phyloP scores from a whole-genome alignment of 2,797 vertebrate species.

The Amniataba percoides region DNA sequence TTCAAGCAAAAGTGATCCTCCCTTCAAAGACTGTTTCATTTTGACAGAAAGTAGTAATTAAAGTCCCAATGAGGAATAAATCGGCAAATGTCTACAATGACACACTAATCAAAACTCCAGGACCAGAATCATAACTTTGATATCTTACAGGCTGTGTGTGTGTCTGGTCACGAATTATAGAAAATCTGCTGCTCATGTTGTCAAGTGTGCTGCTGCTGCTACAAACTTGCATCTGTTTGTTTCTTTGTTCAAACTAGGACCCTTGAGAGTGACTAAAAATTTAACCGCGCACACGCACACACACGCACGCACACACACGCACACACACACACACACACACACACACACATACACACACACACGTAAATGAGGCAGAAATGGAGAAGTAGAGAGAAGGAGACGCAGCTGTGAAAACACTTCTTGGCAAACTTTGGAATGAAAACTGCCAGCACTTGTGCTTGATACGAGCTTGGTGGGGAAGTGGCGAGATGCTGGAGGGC shows the following conservation, averaged over 20 bases:
- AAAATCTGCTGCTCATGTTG: neutral
- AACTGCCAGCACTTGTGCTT: slow-evolving; percentile 33
- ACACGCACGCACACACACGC: slow-evolving; percentile 1
- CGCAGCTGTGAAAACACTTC: slow-evolving; percentile 50
- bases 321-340: too few relatives aligned
- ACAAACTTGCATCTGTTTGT: neutral
- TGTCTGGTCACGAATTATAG: neutral
- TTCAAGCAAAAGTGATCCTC: neutral
- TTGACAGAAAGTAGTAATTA: neutral
- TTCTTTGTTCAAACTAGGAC: neutral
- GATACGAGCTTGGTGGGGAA: slow-evolving; percentile 23
- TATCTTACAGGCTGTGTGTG: neutral
- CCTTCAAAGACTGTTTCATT: neutral
- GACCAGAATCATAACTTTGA: neutral
- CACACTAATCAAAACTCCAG: neutral
- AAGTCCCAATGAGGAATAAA: neutral
- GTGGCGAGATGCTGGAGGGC: slow-evolving; percentile 29
- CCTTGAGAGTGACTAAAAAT: neutral
- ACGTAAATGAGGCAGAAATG: neutral
- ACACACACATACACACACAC: neutral
- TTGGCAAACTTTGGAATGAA: slow-evolving; percentile 32
- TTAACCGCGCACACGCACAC: neutral
- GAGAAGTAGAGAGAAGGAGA: slow-evolving; percentile 12
- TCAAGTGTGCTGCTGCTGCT: neutral
- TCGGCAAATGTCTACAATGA: neutral